Base-by-base conservation (phyloP, 2,888 invertebrate genomes). In the Euspilapteryx auroguttella region DNA sequence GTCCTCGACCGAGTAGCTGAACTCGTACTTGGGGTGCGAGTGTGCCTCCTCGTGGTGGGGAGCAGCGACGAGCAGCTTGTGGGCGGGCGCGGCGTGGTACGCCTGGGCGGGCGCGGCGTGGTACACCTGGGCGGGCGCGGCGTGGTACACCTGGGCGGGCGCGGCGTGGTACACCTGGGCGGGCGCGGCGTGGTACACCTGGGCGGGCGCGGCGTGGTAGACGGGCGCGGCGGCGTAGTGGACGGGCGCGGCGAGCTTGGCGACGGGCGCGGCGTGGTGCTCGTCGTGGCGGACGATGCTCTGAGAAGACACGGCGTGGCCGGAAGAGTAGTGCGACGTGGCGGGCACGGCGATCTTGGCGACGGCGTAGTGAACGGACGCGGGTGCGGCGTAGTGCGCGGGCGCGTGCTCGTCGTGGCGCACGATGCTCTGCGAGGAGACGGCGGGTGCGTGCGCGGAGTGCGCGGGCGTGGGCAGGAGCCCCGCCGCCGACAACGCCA, bases 1-100 rank as follows among this genome's bases (percentile, higher is more conserved):
- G 45, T 80, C 80, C 37, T 75, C 62, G 1, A 80, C 79, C 14
- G 76, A 77, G 61, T 80, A 80, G 32, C 56, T 61, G 63, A 62
- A 79, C 42, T 77, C 66, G 50, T 73, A 75, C 42, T 61, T 62
- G 35, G 73, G 73, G 50, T 68, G 48, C 2, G 69, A 53, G 64
- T 69, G 41, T 40, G 47, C 45, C 27, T 45, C 41, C 33, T 52
- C 51, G 29, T 51, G 49, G 9, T 37, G 45, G 20, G 39, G 36
- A 11, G 42, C 42, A 12, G 47, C 31, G 26, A 45, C n/a, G n/a
- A n/a, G n/a, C n/a, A n/a, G 42, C 41, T 51, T 43, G 29, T 43
- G 35, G 9, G 47, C 41, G 6, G 41, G 40, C 10, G 52, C 42
- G 4, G 49, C 38, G 13, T 34, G 34, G 28, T 34, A 28, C 6